Conservation (phyloP, 1,140 invertebrate species). For the Eueides isabella region DNA sequence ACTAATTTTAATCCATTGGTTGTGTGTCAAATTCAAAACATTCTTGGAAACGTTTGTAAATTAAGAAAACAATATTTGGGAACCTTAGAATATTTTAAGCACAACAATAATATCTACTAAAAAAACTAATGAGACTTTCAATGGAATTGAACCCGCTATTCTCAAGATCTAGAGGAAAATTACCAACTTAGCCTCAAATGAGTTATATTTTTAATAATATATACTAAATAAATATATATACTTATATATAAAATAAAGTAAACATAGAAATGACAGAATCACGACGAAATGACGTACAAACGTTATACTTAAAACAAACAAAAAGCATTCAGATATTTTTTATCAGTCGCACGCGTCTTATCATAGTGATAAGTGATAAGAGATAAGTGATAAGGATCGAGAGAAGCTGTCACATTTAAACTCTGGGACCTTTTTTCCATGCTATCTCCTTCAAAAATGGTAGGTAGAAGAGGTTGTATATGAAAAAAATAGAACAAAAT, state of each 20-base stretch:
- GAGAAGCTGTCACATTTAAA: constrained; percentile 50
- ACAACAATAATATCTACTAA: too few species aligned
- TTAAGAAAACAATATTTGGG: too few species aligned
- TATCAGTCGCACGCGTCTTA: constrained; percentile 25
- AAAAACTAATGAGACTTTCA: too few species aligned
- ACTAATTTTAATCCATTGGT: too few species aligned
- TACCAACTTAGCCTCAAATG: too few species aligned
- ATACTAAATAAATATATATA: neutral
- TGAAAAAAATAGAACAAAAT: constrained; percentile 59
- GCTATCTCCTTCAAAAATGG: constrained; percentile 80
- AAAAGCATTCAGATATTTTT: constrained; percentile 43
- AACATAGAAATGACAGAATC: constrained; percentile 4
- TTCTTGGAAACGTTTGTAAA: too few species aligned
- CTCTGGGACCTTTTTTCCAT: constrained; percentile 78
- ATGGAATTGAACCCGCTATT: too few species aligned
- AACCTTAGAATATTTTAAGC: too few species aligned
- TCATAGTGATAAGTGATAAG: constrained; percentile 33
- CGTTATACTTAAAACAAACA: neutral
- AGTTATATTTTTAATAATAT: neutral
- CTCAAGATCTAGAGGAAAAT: too few species aligned
- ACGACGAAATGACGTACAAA: constrained; percentile 27
- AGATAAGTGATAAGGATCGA: constrained; percentile 29
- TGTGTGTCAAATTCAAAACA: too few species aligned
- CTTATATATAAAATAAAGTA: neutral
- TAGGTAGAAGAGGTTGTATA: constrained; percentile 82